These are phyloP conservation scores for Cynocephalus volans DNA, from an alignment of 2,113 vertebrate genomes.

Conservation along the genomic window DNA sequence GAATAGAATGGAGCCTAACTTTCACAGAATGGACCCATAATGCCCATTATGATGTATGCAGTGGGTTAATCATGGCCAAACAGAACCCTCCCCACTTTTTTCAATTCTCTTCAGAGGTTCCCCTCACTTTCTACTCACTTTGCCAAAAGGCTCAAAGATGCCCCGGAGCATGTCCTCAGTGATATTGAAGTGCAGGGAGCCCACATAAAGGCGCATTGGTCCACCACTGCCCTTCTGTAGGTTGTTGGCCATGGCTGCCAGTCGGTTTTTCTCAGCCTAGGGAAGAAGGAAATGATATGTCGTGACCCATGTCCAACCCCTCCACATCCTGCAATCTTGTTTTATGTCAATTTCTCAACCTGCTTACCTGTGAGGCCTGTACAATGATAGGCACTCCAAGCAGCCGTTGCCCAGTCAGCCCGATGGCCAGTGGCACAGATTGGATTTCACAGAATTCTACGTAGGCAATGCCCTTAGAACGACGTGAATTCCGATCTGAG, in stretches of 20 bases:
- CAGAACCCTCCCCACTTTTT: neutral
- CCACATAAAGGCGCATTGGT: conserved; percentile 84
- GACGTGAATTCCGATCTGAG: conserved; percentile 86
- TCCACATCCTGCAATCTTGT: neutral
- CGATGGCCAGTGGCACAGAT: conserved; percentile 86
- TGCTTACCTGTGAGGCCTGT: conserved; percentile 87
- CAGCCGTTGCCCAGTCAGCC: conserved; percentile 85
- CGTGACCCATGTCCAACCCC: neutral
- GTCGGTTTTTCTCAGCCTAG: conserved; percentile 87
- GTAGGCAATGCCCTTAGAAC: conserved; percentile 88
- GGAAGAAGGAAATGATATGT: neutral
- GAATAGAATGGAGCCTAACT: neutral
- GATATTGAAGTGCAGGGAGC: conserved; percentile 86
- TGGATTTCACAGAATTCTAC: conserved; percentile 89
- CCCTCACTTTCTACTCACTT: conserved; percentile 72
- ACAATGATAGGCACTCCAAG: conserved; percentile 87
- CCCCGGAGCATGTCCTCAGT: conserved; percentile 88
- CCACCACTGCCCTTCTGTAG: conserved; percentile 84
- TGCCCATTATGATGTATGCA: rapidly evolving
- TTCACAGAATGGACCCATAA: neutral
- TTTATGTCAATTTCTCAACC: neutral
- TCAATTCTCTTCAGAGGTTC: neutral
- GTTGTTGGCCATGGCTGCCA: conserved; percentile 86
- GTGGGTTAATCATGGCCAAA: neutral
- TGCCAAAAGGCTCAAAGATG: conserved; percentile 89